phyloP scores from a whole-genome alignment of 2,888 invertebrate species.

The Mimachlamys varia region DNA sequence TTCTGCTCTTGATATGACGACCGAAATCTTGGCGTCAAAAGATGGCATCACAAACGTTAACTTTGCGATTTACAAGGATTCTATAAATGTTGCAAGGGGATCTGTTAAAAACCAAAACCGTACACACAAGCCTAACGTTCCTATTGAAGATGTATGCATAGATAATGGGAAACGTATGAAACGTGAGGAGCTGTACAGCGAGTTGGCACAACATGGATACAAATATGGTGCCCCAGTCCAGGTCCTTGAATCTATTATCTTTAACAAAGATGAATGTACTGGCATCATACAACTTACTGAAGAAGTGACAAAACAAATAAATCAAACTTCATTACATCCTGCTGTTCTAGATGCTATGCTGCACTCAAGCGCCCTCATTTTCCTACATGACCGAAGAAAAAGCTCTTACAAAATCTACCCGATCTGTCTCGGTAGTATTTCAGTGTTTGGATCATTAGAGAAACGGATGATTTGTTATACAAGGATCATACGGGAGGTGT shows the following conservation, averaged over 20 bases:
- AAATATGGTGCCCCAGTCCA: neutral
- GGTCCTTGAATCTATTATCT: neutral
- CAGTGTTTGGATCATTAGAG: neutral
- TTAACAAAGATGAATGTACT: neutral
- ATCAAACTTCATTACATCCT: conserved; percentile 38
- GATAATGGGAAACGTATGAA: neutral
- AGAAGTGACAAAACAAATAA: neutral
- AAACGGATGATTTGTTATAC: conserved; percentile 46
- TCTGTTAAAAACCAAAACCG: neutral
- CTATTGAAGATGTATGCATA: neutral
- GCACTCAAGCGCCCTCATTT: neutral
- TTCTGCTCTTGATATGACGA: neutral
- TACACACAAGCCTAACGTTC: neutral
- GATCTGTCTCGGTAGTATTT: neutral
- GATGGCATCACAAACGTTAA: neutral
- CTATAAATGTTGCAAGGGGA: neutral
- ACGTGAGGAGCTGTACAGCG: neutral
- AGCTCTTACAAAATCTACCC: neutral
- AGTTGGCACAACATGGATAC: neutral
- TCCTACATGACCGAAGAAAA: neutral
- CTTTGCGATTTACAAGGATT: neutral
- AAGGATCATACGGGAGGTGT: neutral
- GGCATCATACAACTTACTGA: neutral
- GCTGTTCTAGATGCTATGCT: conserved; percentile 43
- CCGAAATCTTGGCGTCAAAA: neutral